Percentiles rank a stretch among this genome's conserved stretches.
Evolutionary conservation across 2,113 vertebrate genomes (phyloP).

Genomic region (Eleginops maclovinus): DNA sequence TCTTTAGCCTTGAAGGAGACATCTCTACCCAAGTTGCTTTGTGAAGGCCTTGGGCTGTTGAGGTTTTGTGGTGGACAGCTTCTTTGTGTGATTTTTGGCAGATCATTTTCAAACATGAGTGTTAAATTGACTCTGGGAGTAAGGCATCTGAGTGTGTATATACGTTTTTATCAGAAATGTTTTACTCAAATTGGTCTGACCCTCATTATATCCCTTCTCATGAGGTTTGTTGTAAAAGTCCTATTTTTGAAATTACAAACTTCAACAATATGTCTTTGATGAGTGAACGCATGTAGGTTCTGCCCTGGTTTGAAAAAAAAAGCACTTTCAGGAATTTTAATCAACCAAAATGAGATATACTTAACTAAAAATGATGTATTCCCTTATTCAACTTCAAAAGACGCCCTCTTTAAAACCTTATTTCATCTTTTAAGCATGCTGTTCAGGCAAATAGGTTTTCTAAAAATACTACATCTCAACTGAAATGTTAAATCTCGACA

Average conservation of each 20-base stretch:
- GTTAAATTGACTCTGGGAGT: neutral
- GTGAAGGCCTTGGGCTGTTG: slow-evolving; percentile 12
- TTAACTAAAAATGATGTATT: neutral
- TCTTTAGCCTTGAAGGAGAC: slow-evolving; percentile 74
- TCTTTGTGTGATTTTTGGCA: neutral
- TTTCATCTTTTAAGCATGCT: neutral
- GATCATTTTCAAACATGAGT: neutral
- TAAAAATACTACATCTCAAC: too few species aligned
- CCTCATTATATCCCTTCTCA: neutral
- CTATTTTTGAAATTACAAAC: neutral
- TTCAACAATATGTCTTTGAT: neutral
- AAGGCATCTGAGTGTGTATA: neutral
- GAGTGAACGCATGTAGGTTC: neutral
- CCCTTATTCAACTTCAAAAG: neutral
- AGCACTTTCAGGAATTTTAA: neutral
- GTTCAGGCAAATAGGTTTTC: neutral
- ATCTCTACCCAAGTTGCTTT: slow-evolving; percentile 64
- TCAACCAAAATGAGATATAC: neutral
- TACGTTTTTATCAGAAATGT: neutral
- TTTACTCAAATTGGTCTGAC: neutral
- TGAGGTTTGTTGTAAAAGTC: neutral
- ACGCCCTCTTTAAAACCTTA: slow-evolving; percentile 12
- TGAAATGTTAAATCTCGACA: slow-evolving; percentile 38
- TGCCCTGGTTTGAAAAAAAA: neutral
- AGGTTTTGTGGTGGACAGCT: neutral